These are phyloP conservation scores for Ptychochromis oligacanthus DNA, from an alignment of 2,113 vertebrate species.

Conservation along the genomic window DNA sequence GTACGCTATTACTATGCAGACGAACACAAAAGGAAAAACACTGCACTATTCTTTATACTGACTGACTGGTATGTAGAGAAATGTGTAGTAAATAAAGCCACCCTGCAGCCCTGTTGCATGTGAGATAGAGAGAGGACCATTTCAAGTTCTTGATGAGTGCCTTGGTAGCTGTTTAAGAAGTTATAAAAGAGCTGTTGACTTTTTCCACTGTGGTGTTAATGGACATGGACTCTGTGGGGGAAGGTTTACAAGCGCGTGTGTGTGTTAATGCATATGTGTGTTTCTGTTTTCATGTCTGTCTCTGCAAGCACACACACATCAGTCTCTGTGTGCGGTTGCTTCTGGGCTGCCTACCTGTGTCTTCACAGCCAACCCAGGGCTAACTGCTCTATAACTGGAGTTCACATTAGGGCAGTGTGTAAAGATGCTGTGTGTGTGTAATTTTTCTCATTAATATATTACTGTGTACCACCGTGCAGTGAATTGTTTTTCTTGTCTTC, in stretches of 20 bases:
- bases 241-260: conserved; percentile 37
- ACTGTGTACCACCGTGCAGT: not conserved
- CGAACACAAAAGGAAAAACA: not conserved
- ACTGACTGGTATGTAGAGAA: not conserved
- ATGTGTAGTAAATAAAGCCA: not conserved
- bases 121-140: not conserved
- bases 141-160: conserved; percentile 7
- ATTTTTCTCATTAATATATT: conserved; percentile 29
- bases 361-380: conserved; percentile 29
- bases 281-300: not conserved
- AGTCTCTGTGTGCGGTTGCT: conserved; percentile 21
- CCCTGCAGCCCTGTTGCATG: not conserved
- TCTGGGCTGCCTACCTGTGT: conserved; percentile 26
- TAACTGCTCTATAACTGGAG: conserved; percentile 32
- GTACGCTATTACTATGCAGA: not conserved
- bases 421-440: conserved; percentile 31
- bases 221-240: conserved; percentile 19
- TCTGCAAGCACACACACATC: not conserved
- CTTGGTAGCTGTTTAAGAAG: conserved; percentile 41
- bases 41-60: not conserved
- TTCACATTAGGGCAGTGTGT: conserved; percentile 31
- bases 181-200: conserved; percentile 50
- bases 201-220: conserved; percentile 62
- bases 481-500: conserved; percentile 13
- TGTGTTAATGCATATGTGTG: conserved; percentile 6